Percentiles rank a stretch among this genome's conserved stretches.
These are phyloP conservation scores for Aporophyla lueneburgensis DNA, from an alignment of 2,888 invertebrate genomes.

Conservation along the genomic window DNA sequence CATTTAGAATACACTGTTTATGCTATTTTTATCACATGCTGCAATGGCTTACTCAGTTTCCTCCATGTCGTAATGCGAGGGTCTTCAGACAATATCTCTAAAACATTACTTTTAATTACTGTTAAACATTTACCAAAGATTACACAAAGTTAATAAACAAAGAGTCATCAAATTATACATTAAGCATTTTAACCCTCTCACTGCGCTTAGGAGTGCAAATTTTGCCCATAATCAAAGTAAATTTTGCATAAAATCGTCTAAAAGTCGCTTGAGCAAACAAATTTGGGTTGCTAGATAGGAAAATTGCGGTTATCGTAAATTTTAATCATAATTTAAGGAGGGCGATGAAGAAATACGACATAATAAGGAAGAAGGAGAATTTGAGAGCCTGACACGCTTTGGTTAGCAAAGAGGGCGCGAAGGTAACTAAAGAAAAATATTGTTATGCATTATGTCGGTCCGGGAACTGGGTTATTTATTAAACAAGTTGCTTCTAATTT, in stretches of 20 bases:
- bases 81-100: background rate
- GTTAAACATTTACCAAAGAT: slow-evolving; percentile 32
- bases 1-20: background rate
- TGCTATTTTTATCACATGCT: background rate
- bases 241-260: slow-evolving; percentile 67
- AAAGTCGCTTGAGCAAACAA: slow-evolving; percentile 65
- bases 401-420: slow-evolving; percentile 42
- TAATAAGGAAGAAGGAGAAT: slow-evolving; percentile 65
- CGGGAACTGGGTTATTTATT: slow-evolving; percentile 61
- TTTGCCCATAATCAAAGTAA: slow-evolving; percentile 60
- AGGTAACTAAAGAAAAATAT: slow-evolving; percentile 61
- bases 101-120: slow-evolving; percentile 27
- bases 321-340: slow-evolving; percentile 82
- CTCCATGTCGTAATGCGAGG: background rate
- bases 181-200: slow-evolving; percentile 51
- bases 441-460: slow-evolving; percentile 60
- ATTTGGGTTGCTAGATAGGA: slow-evolving; percentile 69
- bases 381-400: slow-evolving; percentile 56
- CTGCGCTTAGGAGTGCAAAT: slow-evolving; percentile 52
- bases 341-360: slow-evolving; percentile 77
- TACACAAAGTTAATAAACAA: slow-evolving; percentile 43
- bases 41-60: background rate
- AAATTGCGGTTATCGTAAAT: slow-evolving; percentile 76
- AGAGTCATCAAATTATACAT: slow-evolving; percentile 51
- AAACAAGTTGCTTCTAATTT: slow-evolving; percentile 49